Evolutionary conservation across 2,797 vertebrate genomes (phyloP).

Genomic region (Novumbra hubbsi): DNA sequence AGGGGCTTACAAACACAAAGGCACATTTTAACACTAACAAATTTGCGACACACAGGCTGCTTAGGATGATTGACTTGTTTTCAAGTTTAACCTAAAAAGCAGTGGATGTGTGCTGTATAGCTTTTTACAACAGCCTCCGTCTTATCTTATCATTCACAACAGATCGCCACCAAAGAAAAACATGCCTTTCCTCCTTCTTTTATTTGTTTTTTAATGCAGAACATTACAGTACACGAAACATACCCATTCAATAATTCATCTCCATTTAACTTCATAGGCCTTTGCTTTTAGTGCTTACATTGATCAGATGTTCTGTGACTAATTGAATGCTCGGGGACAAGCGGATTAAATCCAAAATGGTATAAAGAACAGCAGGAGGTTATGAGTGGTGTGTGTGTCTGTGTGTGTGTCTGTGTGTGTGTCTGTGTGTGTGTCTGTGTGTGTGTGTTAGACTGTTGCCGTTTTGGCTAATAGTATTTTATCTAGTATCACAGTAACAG

Average conservation of each 20-base stretch:
- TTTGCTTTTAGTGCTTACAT: slow-evolving; percentile 59
- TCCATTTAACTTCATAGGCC: slow-evolving; percentile 66
- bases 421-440: background rate
- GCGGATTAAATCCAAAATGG: slow-evolving; percentile 39
- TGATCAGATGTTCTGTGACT: slow-evolving; percentile 59
- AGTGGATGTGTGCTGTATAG: slow-evolving; percentile 2
- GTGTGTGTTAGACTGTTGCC: background rate
- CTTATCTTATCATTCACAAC: slow-evolving; percentile 48
- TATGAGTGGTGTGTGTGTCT: background rate
- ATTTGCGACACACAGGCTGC: background rate
- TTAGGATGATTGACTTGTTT: slow-evolving; percentile 5
- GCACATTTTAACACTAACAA: background rate
- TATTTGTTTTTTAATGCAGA: slow-evolving; percentile 41
- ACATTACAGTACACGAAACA: slow-evolving; percentile 49
- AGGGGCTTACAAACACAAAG: background rate
- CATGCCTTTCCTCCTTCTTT: slow-evolving; percentile 22
- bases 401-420: background rate
- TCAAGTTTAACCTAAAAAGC: background rate
- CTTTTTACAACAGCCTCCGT: slow-evolving; percentile 25
- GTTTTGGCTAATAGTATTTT: background rate
- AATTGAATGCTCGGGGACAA: slow-evolving; percentile 65
- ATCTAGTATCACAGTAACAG: background rate
- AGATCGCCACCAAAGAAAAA: slow-evolving; percentile 54
- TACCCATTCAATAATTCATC: slow-evolving; percentile 71
- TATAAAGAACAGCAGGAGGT: slow-evolving; percentile 31